These are phyloP conservation scores for Ramazzottius varieornatus DNA, from an alignment of 2,888 invertebrate species.

Conservation along the genomic window DNA sequence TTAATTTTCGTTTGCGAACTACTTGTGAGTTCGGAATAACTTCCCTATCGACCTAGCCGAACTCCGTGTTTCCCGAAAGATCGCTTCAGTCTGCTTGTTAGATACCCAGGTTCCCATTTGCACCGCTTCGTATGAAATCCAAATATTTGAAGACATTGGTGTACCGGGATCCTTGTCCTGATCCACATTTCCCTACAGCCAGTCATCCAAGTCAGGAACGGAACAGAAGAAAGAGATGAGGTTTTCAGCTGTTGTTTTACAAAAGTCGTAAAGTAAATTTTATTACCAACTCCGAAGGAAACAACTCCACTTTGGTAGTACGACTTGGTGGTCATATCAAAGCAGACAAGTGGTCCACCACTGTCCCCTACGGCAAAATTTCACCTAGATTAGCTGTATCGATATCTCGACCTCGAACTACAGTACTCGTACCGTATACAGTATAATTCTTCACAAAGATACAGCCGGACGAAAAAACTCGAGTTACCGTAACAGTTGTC, in stretches of 20 bases:
- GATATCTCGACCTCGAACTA: too few relatives aligned
- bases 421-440: too few relatives aligned
- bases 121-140: not conserved
- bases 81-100: too few relatives aligned
- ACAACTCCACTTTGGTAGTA: not conserved
- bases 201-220: not conserved
- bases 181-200: not conserved
- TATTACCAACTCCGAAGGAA: not conserved
- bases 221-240: not conserved
- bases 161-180: not conserved
- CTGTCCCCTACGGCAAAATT: not conserved
- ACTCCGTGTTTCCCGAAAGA: too few relatives aligned
- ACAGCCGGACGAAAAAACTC: too few relatives aligned
- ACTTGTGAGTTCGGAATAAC: too few relatives aligned
- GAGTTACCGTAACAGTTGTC: conserved; percentile 3
- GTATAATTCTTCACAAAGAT: too few relatives aligned
- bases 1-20: too few relatives aligned
- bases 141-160: not conserved
- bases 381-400: too few relatives aligned
- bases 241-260: not conserved
- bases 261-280: too few relatives aligned
- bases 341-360: not conserved
- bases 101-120: not conserved
- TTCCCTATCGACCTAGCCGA: too few relatives aligned
- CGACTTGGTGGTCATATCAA: not conserved